Percentiles rank a stretch among this genome's conserved stretches.
These are phyloP conservation scores for Drosophila leonis DNA, from an alignment of 2,888 invertebrate species.

Conservation along the genomic window DNA sequence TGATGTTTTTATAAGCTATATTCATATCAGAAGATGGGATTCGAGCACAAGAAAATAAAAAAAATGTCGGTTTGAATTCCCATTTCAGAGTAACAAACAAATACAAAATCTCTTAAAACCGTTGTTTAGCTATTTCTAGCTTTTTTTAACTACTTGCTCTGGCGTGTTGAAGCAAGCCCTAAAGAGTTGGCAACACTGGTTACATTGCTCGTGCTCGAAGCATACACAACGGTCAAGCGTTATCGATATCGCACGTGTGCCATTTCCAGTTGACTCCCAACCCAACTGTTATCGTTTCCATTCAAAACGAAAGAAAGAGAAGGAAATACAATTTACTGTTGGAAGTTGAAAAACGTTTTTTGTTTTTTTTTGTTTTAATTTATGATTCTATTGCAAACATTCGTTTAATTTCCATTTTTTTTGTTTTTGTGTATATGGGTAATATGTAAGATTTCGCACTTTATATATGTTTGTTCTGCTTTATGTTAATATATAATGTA, in stretches of 20 bases:
- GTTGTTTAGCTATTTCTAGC: too few species aligned
- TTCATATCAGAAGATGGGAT: too few species aligned
- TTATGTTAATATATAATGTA: slow-evolving; percentile 54
- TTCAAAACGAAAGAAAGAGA: background rate
- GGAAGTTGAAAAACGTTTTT: slow-evolving; percentile 23
- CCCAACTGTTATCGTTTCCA: background rate
- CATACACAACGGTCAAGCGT: too few species aligned
- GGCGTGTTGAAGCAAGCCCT: too few species aligned
- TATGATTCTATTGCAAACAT: slow-evolving; percentile 80
- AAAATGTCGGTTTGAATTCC: too few species aligned
- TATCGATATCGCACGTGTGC: background rate
- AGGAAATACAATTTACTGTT: slow-evolving; percentile 2
- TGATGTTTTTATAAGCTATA: too few species aligned
- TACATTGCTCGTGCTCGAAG: background rate
- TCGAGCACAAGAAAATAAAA: too few species aligned
- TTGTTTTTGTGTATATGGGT: slow-evolving; percentile 63
- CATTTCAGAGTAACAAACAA: too few species aligned
- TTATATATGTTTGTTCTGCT: slow-evolving; percentile 39
- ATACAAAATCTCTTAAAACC: too few species aligned
- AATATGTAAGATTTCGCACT: slow-evolving; percentile 62
- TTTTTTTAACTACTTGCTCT: too few species aligned
- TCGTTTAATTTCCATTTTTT: slow-evolving; percentile 70
- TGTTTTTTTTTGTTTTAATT: slow-evolving; percentile 18
- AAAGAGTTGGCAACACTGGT: too few species aligned
- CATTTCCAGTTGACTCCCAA: background rate